phyloP scores from a whole-genome alignment of 1,140 invertebrate genomes.

The Trachelipus rathkii region DNA sequence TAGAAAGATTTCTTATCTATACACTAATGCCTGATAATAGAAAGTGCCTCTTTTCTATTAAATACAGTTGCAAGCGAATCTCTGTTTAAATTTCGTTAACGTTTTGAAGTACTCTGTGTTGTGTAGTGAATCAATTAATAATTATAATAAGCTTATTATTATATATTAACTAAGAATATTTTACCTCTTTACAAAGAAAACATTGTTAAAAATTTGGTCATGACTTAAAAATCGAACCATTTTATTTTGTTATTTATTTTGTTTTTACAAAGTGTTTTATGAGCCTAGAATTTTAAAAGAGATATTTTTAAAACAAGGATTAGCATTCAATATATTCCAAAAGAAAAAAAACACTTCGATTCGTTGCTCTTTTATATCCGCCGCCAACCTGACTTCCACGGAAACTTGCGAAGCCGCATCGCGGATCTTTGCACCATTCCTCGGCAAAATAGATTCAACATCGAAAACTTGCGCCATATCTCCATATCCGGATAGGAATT shows the following conservation, averaged over 20 bases:
- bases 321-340: not conserved
- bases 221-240: not conserved
- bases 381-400: slow-evolving; percentile 6
- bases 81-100: not conserved
- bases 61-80: no score
- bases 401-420: slow-evolving; percentile 7
- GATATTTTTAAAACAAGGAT: no score
- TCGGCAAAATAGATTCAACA: slow-evolving; percentile 8
- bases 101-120: not conserved
- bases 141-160: not conserved
- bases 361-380: not conserved
- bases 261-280: no score
- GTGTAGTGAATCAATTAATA: not conserved
- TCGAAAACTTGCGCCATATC: not conserved
- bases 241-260: not conserved
- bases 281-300: no score
- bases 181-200: not conserved
- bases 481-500: slow-evolving; percentile 5
- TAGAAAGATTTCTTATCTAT: not conserved
- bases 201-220: not conserved
- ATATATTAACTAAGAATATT: not conserved
- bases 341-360: not conserved
- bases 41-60: not conserved
- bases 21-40: not conserved
- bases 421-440: slow-evolving; percentile 6